phyloP scores from a whole-genome alignment of 2,888 invertebrate species.

The Seira ritae region DNA sequence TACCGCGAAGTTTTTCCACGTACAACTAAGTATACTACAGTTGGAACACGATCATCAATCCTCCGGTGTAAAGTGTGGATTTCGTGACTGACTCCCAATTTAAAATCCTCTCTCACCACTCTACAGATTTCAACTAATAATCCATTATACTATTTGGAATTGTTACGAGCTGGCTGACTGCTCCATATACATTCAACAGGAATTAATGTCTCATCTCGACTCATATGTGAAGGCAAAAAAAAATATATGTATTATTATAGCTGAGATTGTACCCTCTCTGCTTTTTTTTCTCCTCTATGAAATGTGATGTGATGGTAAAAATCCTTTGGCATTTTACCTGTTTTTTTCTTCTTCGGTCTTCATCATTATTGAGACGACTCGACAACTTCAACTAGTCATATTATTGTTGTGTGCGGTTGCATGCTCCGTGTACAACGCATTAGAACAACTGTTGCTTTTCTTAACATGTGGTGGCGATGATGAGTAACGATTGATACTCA shows the following conservation, averaged over 20 bases:
- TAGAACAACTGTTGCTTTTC: slow-evolving; percentile 59
- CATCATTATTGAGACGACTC: neutral
- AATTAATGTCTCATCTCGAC: slow-evolving; percentile 27
- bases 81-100: too few species aligned
- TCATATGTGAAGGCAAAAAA: neutral
- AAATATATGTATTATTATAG: slow-evolving; percentile 13
- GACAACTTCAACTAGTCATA: neutral
- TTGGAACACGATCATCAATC: too few species aligned
- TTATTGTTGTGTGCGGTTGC: slow-evolving; percentile 46
- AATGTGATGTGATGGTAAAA: slow-evolving; percentile 28
- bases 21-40: slow-evolving; percentile 9
- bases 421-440: slow-evolving; percentile 46
- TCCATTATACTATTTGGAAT: slow-evolving; percentile 45
- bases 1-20: slow-evolving; percentile 1
- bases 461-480: slow-evolving; percentile 53
- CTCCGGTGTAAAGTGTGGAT: slow-evolving; percentile 33
- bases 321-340: slow-evolving; percentile 54
- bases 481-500: slow-evolving; percentile 1
- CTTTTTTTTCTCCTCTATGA: slow-evolving; percentile 15
- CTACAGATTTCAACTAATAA: slow-evolving; percentile 57
- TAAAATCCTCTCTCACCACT: slow-evolving; percentile 53
- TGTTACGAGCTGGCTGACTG: slow-evolving; percentile 34
- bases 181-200: slow-evolving; percentile 40
- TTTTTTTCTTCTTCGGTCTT: slow-evolving; percentile 31
- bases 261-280: slow-evolving; percentile 31